These are phyloP conservation scores for Pandemis cinnamomeana DNA, from an alignment of 2,888 invertebrate species.

Conservation along the genomic window DNA sequence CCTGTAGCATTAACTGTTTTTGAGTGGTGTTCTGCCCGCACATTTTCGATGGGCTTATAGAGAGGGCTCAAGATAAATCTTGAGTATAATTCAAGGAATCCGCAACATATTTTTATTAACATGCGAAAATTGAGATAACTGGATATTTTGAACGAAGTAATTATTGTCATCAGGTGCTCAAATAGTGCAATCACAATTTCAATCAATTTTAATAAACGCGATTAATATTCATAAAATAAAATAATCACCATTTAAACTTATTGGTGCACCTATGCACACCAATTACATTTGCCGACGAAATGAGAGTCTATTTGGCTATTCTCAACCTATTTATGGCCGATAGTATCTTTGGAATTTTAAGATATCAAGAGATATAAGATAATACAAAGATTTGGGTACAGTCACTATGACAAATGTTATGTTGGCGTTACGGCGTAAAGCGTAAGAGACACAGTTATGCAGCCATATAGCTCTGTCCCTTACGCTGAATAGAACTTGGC, in stretches of 20 bases:
- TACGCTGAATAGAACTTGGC: too few relatives aligned
- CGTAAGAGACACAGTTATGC: too few relatives aligned
- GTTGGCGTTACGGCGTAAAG: neutral
- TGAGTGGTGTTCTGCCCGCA: too few relatives aligned
- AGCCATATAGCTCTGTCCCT: too few relatives aligned
- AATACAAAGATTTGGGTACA: slow-evolving; percentile 13
- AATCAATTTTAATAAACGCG: neutral
- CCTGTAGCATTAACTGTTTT: too few relatives aligned
- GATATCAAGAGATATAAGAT: slow-evolving; percentile 40
- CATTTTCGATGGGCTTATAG: too few relatives aligned
- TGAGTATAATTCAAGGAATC: too few relatives aligned
- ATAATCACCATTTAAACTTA: slow-evolving; percentile 33
- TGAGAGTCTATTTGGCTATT: slow-evolving; percentile 41
- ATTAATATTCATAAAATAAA: neutral
- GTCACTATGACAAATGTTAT: slow-evolving; percentile 13
- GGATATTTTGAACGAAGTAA: neutral
- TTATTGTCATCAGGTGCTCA: neutral
- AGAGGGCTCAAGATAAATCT: too few relatives aligned
- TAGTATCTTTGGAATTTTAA: slow-evolving; percentile 34
- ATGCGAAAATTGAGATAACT: neutral
- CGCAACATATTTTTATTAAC: neutral
- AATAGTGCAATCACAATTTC: neutral
- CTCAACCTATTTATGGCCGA: slow-evolving; percentile 29
- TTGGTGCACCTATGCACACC: slow-evolving; percentile 11
- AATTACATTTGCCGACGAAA: slow-evolving; percentile 45